Conservation (phyloP, 2,113 vertebrate species). For the Steatornis caripensis region DNA sequence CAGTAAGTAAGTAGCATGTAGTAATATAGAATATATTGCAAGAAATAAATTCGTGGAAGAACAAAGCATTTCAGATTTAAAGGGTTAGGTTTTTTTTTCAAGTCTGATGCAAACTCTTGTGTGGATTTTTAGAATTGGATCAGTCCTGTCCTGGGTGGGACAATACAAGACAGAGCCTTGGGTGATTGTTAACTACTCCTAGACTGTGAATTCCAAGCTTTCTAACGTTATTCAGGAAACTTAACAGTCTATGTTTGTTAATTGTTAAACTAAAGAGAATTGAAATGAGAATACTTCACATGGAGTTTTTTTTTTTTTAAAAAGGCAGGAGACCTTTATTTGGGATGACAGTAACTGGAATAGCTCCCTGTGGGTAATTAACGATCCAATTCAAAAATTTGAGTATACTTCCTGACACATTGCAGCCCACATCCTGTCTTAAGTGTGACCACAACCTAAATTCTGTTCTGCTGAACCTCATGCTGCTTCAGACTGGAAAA, state of each 20-base stretch:
- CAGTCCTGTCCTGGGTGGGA: background rate
- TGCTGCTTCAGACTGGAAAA: background rate
- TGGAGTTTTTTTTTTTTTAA: background rate
- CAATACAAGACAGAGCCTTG: background rate
- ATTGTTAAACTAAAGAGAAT: conserved; percentile 12
- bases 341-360: background rate
- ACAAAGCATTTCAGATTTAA: background rate
- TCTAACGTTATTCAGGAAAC: background rate
- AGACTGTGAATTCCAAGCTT: background rate
- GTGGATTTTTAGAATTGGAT: background rate
- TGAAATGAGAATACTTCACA: background rate
- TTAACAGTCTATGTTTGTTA: background rate
- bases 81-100: background rate
- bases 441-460: background rate
- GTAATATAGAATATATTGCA: background rate
- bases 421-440: background rate
- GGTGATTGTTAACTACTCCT: background rate
- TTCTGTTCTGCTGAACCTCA: background rate
- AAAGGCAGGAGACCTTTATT: background rate
- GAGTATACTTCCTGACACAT: background rate
- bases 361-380: background rate
- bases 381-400: background rate
- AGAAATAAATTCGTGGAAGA: background rate
- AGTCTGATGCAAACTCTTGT: background rate
- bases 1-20: background rate